Conservation (phyloP, 2,888 invertebrate species). For the Electrophaes corylata region DNA sequence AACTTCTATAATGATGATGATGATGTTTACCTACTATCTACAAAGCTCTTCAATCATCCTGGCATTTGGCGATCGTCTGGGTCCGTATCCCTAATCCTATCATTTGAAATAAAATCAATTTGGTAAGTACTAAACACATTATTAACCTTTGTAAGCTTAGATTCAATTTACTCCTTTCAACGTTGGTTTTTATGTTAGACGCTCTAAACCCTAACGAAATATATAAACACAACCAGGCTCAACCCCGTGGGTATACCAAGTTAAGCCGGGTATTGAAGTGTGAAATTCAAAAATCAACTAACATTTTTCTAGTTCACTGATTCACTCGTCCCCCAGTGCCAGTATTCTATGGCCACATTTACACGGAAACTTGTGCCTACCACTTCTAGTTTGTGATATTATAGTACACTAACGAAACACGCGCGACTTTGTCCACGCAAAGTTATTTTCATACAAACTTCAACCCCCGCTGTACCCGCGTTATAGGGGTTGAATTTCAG, state of each 20-base stretch:
- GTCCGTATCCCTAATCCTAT: too few species aligned
- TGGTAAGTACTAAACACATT: background rate
- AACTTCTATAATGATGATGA: too few species aligned
- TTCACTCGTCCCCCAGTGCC: slow-evolving; percentile 65
- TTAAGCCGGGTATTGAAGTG: slow-evolving; percentile 69
- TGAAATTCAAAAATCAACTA: slow-evolving; percentile 83
- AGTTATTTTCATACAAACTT: too few species aligned
- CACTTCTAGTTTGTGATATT: background rate
- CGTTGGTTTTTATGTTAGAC: slow-evolving; percentile 1
- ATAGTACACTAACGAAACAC: background rate
- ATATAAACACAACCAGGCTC: slow-evolving; percentile 58
- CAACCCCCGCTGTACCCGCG: too few species aligned
- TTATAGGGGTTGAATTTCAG: too few species aligned
- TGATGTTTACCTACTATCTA: too few species aligned
- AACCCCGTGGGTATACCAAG: slow-evolving; percentile 45
- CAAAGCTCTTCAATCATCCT: background rate
- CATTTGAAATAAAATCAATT: too few species aligned
- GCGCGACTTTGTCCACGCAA: background rate
- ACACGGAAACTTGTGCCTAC: background rate
- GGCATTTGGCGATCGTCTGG: too few species aligned
- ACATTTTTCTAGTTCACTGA: slow-evolving; percentile 79
- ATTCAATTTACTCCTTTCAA: slow-evolving; percentile 1
- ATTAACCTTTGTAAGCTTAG: slow-evolving; percentile 1
- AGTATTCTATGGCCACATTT: slow-evolving; percentile 49
- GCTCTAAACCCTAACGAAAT: slow-evolving; percentile 33